These are phyloP conservation scores for Idaea biselata DNA, from an alignment of 2,888 invertebrate genomes.

Conservation along the genomic window DNA sequence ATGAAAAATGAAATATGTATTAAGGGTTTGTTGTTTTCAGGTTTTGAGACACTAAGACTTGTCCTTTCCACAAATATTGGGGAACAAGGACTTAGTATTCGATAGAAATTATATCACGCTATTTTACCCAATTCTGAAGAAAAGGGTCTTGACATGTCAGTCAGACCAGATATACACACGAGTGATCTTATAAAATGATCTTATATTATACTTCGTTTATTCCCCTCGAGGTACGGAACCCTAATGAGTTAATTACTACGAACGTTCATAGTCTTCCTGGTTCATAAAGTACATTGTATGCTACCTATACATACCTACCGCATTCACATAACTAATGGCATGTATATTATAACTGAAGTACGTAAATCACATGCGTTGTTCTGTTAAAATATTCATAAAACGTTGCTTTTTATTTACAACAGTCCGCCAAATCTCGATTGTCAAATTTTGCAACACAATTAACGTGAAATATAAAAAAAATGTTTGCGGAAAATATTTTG, in stretches of 20 bases:
- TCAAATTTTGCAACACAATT: constrained; percentile 29
- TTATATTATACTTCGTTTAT: too few species aligned
- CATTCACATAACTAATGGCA: not conserved
- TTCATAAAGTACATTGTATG: not conserved
- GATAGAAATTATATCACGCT: too few species aligned
- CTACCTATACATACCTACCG: too few species aligned
- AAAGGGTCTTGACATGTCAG: too few species aligned
- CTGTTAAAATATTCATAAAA: constrained; percentile 17
- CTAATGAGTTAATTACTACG: not conserved
- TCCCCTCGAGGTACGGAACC: not conserved
- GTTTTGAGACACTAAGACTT: too few species aligned
- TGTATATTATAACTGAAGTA: not conserved
- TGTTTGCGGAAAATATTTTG: constrained; percentile 16
- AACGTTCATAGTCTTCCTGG: not conserved
- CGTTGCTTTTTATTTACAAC: constrained; percentile 27
- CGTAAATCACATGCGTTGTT: not conserved
- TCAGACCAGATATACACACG: too few species aligned
- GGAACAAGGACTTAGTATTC: too few species aligned
- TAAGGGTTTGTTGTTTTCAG: too few species aligned
- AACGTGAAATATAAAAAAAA: constrained; percentile 27
- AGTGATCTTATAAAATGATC: too few species aligned
- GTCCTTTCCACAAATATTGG: too few species aligned
- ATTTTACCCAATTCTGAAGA: too few species aligned
- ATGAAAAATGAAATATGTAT: too few species aligned
- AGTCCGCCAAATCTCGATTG: constrained; percentile 24